Evolutionary conservation across 2,113 vertebrate species (phyloP).

Genomic region (Acanthisitta chloris): DNA sequence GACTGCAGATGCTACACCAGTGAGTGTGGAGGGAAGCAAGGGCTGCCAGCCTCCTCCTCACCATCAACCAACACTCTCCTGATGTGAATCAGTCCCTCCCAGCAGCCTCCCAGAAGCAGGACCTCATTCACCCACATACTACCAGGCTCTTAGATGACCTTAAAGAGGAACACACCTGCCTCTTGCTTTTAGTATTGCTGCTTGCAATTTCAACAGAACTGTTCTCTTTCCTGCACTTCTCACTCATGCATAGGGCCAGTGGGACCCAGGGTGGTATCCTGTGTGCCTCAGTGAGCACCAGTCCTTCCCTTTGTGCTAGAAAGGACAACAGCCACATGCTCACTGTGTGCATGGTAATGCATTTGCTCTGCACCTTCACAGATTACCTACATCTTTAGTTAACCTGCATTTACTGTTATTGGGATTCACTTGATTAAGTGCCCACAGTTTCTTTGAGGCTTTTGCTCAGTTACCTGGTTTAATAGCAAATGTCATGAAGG

Average conservation of each 20-base stretch:
- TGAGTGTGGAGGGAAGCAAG: background rate
- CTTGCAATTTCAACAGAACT: background rate
- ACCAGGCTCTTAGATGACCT: background rate
- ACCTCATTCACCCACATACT: background rate
- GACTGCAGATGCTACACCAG: fast-evolving
- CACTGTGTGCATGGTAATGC: fast-evolving
- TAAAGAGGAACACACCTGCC: background rate
- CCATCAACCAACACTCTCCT: background rate
- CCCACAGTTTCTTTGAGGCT: background rate
- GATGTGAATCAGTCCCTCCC: background rate
- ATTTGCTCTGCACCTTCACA: background rate
- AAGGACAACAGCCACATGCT: background rate
- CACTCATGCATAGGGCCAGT: background rate
- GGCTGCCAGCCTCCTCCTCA: background rate
- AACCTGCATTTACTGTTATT: background rate
- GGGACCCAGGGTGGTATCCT: fast-evolving
- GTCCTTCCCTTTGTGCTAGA: background rate
- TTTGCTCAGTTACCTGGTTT: background rate
- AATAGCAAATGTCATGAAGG: background rate
- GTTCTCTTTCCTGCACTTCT: background rate
- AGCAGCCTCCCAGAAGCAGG: background rate
- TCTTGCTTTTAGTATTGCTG: background rate
- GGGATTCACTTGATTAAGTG: background rate
- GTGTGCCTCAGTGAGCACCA: background rate
- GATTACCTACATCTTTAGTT: background rate